Percentiles rank a stretch among this genome's conserved stretches.
These are phyloP conservation scores for Epizoanthus fatuus DNA, from an alignment of 92 coral and sea anemone genomes.

Conservation along the genomic window DNA sequence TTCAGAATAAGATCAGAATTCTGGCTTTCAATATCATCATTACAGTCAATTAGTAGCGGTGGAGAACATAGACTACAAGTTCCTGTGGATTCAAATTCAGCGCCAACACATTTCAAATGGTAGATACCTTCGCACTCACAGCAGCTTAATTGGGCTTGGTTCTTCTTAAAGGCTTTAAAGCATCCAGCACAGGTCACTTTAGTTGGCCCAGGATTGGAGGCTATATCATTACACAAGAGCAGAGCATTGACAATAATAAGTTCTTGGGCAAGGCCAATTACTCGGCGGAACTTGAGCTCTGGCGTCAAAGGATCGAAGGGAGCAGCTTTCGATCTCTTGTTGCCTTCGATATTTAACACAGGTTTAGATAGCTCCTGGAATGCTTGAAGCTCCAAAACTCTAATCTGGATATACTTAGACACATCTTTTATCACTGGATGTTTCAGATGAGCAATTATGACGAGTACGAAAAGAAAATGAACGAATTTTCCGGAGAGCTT, in stretches of 20 bases:
- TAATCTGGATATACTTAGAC: background rate
- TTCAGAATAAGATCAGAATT: background rate
- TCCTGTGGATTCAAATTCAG: constrained; percentile 17
- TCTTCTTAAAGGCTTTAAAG: constrained; percentile 15
- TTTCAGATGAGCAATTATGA: constrained; percentile 8
- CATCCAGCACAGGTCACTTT: constrained; percentile 15
- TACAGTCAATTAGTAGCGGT: constrained; percentile 1
- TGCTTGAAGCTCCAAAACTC: constrained; percentile 2
- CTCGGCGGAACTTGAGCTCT: constrained; percentile 20
- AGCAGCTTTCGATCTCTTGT: constrained; percentile 16
- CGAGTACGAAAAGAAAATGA: constrained; percentile 21
- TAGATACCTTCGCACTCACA: constrained; percentile 12
- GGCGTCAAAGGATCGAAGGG: constrained; percentile 18
- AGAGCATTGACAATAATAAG: constrained; percentile 4
- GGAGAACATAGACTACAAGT: constrained; percentile 13
- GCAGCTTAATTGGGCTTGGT: constrained; percentile 29
- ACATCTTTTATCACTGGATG: constrained; percentile 2
- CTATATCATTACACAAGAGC: constrained; percentile 14
- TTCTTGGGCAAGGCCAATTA: constrained; percentile 13
- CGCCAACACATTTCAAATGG: constrained; percentile 19
- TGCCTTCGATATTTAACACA: constrained; percentile 17
- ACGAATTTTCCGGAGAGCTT: constrained; percentile 8
- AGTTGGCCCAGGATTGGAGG: constrained; percentile 28
- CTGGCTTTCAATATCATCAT: too few species aligned
- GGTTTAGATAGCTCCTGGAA: constrained; percentile 21